phyloP scores from a whole-genome alignment of 2,797 vertebrate genomes.

The Uromys caudimaculatus region DNA sequence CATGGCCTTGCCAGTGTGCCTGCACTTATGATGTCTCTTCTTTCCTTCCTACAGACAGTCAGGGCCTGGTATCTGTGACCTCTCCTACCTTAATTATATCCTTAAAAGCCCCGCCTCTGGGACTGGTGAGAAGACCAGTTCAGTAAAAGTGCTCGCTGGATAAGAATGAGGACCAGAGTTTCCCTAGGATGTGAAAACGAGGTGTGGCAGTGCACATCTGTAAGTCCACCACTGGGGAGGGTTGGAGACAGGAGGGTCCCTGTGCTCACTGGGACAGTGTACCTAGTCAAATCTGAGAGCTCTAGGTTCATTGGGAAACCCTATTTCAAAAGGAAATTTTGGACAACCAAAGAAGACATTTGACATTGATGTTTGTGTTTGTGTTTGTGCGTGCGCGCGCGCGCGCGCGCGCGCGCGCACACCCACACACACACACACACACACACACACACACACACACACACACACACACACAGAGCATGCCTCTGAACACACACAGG shows the following conservation, averaged over 20 bases:
- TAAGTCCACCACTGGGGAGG: not conserved
- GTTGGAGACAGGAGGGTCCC: not conserved
- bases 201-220: too few relatives aligned
- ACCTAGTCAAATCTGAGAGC: not conserved
- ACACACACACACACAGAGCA: not conserved
- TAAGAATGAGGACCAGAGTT: too few relatives aligned
- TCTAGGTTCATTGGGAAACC: not conserved
- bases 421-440: not conserved
- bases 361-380: not conserved
- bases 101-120: not conserved
- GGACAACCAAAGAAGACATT: not conserved
- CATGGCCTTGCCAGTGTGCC: rapidly evolving
- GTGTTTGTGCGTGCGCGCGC: too few relatives aligned
- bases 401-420: not conserved
- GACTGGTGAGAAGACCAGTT: not conserved
- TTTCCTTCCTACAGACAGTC: too few relatives aligned
- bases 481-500: not conserved
- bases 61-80: not conserved
- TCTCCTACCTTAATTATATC: not conserved
- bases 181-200: not conserved
- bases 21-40: not conserved
- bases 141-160: rapidly evolving
- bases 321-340: not conserved
- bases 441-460: not conserved
- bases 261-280: not conserved